Percentiles rank a stretch among this genome's conserved stretches.
Conservation (phyloP, 1,140 invertebrate genomes). For the Delia radicum region DNA sequence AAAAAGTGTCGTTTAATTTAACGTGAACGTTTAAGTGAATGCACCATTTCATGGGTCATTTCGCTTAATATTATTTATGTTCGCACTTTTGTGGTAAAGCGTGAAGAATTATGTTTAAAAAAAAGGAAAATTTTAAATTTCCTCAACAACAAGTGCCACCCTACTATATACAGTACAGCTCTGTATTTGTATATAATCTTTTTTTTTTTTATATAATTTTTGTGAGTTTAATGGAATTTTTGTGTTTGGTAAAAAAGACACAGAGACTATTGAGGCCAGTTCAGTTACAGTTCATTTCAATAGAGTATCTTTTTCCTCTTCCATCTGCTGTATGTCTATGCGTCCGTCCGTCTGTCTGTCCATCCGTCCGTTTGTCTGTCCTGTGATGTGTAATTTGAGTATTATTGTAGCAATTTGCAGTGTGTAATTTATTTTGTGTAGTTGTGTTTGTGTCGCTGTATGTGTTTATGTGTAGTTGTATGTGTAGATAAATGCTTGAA, state of each 20-base stretch:
- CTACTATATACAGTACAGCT: not conserved
- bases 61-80: too few relatives aligned
- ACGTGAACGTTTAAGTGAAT: too few relatives aligned
- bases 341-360: not conserved
- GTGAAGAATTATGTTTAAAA: too few relatives aligned
- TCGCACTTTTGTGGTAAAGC: too few relatives aligned
- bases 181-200: not conserved
- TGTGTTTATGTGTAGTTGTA: not conserved
- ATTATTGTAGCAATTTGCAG: conserved; percentile 18
- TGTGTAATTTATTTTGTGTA: not conserved
- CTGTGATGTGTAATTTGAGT: conserved; percentile 6
- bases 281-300: not conserved
- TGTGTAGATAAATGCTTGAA: not conserved
- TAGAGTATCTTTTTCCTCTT: too few relatives aligned
- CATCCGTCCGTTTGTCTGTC: not conserved
- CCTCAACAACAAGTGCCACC: not conserved
- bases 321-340: too few relatives aligned
- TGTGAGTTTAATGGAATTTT: not conserved
- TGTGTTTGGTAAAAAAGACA: not conserved
- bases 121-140: too few relatives aligned
- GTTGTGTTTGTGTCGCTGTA: not conserved
- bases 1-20: too few relatives aligned
- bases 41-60: too few relatives aligned
- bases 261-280: too few relatives aligned
- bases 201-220: not conserved